Evolutionary conservation across 2,797 vertebrate genomes (phyloP), one percentile per base, ranked within the genome.

Genomic region (Miichthys miiuy): DNA sequence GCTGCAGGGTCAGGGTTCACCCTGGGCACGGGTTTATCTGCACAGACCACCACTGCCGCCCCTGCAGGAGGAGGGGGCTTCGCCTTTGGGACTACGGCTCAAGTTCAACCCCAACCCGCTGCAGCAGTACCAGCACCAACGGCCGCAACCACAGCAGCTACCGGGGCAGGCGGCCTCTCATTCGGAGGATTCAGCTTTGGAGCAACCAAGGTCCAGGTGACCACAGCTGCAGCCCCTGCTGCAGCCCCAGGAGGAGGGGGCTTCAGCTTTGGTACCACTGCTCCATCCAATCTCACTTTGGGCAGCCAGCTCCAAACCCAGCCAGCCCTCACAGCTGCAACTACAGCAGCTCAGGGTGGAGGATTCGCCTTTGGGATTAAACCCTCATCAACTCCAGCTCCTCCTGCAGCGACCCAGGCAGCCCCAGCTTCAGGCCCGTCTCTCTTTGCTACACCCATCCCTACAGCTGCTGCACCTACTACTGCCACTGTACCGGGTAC

Each of bases 341-440:
- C 84, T 10, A 0, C 88, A 27, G 21, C 90, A 0, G 70, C 62
- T 20, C 95, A 91, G 70, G 88, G 85, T 9, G 90, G 94, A 18
- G 73, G 91, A 1, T 94, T 97, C 58, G 20, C 87, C 63, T 96
- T 97, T 89, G 96, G 95, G 21, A 78, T 95, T 60, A 97, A 97
- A 85, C 94, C 95, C 2, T 94, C 95, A 84, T 94, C 89, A 0
- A 95, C 94, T 17, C 94, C 94, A 17, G 92, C 93, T 63, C 94
- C 94, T 18, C 71, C 87, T 58, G 72, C 84, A 5, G 27, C 72
- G 0, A 83, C 85, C 44, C 91, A 87, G 52, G 44, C 87, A 0
- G 81, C 87, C 0, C 34, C 87, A 2, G 56, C 87, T 5, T 2
- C 72, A 8, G 90, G 79, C 3, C 73, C 93, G 0, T 91, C 96